Evolutionary conservation across 2,113 vertebrate genomes (phyloP), one percentile per base, ranked within the genome.

Genomic region (Cyanistes caeruleus): DNA sequence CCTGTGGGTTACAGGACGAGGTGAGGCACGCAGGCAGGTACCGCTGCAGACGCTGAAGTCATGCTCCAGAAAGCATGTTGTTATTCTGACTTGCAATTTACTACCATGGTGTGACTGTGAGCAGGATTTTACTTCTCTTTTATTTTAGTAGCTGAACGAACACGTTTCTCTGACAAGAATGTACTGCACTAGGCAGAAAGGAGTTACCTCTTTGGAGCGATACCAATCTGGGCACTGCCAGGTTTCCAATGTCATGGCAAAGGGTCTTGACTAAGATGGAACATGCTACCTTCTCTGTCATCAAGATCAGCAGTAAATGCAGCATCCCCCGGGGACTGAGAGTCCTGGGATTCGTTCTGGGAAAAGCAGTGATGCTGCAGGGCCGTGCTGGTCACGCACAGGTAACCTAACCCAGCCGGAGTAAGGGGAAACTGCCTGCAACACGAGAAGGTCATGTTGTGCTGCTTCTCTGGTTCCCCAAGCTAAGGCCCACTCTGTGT

Each of bases 361-460:
- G 41, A 70, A 56, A 9, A 43, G 63, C 68, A 1, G 49, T n/a
- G 95, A 37, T 0, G 6, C 67, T 14, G 60, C 0, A 1, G 63
- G 86, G 77, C 88, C 37, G 8, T 62, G 15, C 56, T 0, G 37
- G 53, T 35, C 35, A 13, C 4, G 0, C 52, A 6, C 90, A 33
- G 83, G 95, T 84, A 93, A 90, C 23, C 0, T 2, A 27, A 68
- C 63, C 79, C 88, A 27, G 73, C 79, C 4, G 25, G 19, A 49
- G 76, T 3, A 41, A 90, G 69, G 86, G 90, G 65, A 90, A 90
- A 73, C 93, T 30, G 77, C 62, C 88, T 72, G 31, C 22, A 93
- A 96, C 87, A 44, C 1, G 92, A 97, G 96, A 97, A 96, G 96
- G 96, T 96, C 96, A 75, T 27, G 76, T 92, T 87, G 80, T 58